Base-by-base conservation (phyloP, 2,888 invertebrate species). In the Lacanobia oleracea region DNA sequence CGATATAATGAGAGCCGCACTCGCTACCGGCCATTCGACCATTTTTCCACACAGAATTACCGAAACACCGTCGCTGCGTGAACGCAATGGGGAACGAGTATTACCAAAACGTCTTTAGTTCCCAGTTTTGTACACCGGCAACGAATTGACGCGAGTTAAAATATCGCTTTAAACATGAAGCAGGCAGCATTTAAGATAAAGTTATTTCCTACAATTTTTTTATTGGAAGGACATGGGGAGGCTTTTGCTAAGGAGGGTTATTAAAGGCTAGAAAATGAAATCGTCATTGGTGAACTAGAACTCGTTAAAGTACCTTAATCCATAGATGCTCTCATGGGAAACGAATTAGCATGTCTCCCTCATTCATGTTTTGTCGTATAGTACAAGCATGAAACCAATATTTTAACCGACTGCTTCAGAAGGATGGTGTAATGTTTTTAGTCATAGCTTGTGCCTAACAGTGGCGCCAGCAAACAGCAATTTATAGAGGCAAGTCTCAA, bases 1-100 rank as follows among this genome's bases (percentile, higher is more conserved):
- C 92, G 78, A 92, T 91, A 92, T 95, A 95, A 95, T 94, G 94
- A 95, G 93, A 87, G 75, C 84, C 82, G 83, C 82, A 81, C 86
- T 87, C 82, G 91, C 93, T 93, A 93, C 94, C 91, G 91, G 85
- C 92, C 88, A 89, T 89, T 87, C 91, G 90, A 84, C 91, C 88
- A 90, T 89, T 87, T 88, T 86, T 88, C 79, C 81, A 82, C 77
- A 83, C 77, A 67, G 72, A 77, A 77, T 74, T 76, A 75, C 72
- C 75, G 66, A 84, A 81, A 81, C 82, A 72, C 66, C 78, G 68
- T 61, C 71, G 68, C 77, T 80, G 79, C 79, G 84, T 86, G 86
- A 84, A 86, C 77, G 78, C 81, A 79, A 77, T 60, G 65, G 59
- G 48, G 59, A 67, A 78, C 60, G 60, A 78, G 73, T 78, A 72